Evolutionary conservation across 2,888 invertebrate genomes (phyloP), one percentile per base, ranked within the genome.

Genomic region (Cephonodes hylas): DNA sequence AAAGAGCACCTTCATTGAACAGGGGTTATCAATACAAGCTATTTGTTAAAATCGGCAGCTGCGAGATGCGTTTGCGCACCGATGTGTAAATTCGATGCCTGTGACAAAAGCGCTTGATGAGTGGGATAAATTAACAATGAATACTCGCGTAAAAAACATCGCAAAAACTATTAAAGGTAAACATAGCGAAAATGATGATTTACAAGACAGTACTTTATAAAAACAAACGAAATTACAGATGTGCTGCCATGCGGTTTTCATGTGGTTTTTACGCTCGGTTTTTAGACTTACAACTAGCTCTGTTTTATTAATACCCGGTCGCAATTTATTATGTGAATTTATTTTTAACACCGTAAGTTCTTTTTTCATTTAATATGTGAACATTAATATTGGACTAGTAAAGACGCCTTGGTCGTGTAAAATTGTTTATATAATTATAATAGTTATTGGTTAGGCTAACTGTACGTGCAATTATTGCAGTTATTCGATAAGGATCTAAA

Each of bases 21-120:
- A 69, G 78, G 82, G 84, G 80, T 81, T 85, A 84, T 83, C 83
- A 81, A 77, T 80, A 74, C 68, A 72, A 69, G 75, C 77, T 81
- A 85, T 87, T 87, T 85, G 85, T 86, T 85, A 77, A 77, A 79
- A 84, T 82, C 81, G 79, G 83, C 91, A 91, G 91, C 89, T 90
- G 90, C 75, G 66, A 70, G 65, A 67, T 74, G 74, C 75, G 74
- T 71, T 69, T 69, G 75, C 81, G 83, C 87, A 87, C 72, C 82
- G 76, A 72, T 76, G 84, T 84, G 85, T 83, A 80, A 86, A 85
- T 77, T 83, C 74, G 75, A 78, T 77, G 76, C 79, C 73, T 75
- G 77, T 79, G 84, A 90, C 88, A 90, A 91, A 81, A 70, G 74
- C 77, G 75, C 84, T 83, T 85, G 86, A 89, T 89, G 85, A 86